Evolutionary conservation across 2,888 invertebrate species (phyloP), one percentile per base, ranked within the genome.

Genomic region (Calliscelio sp.): DNA sequence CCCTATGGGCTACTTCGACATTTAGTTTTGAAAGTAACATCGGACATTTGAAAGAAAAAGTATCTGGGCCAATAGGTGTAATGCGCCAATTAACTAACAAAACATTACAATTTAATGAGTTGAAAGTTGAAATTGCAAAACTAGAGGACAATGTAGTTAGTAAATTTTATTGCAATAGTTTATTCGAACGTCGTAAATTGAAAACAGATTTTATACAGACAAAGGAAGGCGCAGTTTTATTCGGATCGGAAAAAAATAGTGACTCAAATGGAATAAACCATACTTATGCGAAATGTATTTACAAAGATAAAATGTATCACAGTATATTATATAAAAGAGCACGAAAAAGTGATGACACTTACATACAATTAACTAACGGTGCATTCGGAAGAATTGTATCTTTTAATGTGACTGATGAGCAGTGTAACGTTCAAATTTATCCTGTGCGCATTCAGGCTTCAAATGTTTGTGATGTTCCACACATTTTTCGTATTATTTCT

Each of bases 21-120:
- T 77, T 70, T 44, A 11, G 14, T 6, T 70, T 71, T 51, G 83
- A 74, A 79, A 74, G 73, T 20, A 80, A 80, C 10, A 86, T 85
- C 6, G 78, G 28, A 11, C 11, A 65, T 35, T 44, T 84, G 22
- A 84, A 85, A 66, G 32, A 24, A n/a, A 49, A 68, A 24, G 68
- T 84, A 16, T 46, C 51, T 0, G 82, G 82, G 2, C 77, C 86
- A 0, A 84, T 14, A 61, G 81, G 49, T 20, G 81, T 86, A 2
- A 65, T 75, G 20, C 38, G 35, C 11, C 84, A 84, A 77, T 74
- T 84, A 14, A 68, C 44, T 1, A 57, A 70, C 2, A 73, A 73
- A 49, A 53, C 51, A 16, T 38, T 85, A 8, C 77, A 80, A 28
- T 10, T 7, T 1, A 78, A 74, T 35, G 38, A 49, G 10, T 59